Conservation (phyloP, 2,888 invertebrate species). For the Automeris io region DNA sequence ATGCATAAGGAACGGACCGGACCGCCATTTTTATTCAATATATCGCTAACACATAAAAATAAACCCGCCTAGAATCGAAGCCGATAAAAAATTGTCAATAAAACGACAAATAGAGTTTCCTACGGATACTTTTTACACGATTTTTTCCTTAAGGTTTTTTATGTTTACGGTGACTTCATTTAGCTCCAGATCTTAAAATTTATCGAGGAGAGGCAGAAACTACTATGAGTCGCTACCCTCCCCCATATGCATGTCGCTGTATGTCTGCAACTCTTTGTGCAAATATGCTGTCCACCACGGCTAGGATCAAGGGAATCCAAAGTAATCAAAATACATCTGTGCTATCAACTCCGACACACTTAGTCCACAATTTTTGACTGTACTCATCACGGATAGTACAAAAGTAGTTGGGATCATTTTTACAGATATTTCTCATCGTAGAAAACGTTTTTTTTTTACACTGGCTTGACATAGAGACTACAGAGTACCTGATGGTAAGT, state of each 20-base stretch:
- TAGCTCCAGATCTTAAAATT: background rate
- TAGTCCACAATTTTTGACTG: too few relatives aligned
- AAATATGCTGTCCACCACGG: too few relatives aligned
- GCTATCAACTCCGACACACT: too few relatives aligned
- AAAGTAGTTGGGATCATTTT: too few relatives aligned
- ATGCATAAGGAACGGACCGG: background rate
- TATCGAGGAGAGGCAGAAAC: background rate
- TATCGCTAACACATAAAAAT: background rate
- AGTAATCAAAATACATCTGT: too few relatives aligned
- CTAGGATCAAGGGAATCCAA: too few relatives aligned
- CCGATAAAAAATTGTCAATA: background rate
- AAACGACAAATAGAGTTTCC: background rate
- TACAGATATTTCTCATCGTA: too few relatives aligned
- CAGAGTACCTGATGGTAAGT: too few relatives aligned
- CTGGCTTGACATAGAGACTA: too few relatives aligned
- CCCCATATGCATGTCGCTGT: background rate
- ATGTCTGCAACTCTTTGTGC: too few relatives aligned
- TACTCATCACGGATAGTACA: too few relatives aligned
- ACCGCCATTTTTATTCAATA: slow-evolving; percentile 3
- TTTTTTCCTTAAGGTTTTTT: background rate
- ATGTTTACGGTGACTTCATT: background rate
- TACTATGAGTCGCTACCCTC: background rate
- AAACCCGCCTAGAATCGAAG: background rate
- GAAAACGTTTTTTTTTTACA: too few relatives aligned
- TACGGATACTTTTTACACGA: background rate